These are phyloP conservation scores for Troglohyphantes excavatus DNA, from an alignment of 2,888 invertebrate species.

Conservation along the genomic window DNA sequence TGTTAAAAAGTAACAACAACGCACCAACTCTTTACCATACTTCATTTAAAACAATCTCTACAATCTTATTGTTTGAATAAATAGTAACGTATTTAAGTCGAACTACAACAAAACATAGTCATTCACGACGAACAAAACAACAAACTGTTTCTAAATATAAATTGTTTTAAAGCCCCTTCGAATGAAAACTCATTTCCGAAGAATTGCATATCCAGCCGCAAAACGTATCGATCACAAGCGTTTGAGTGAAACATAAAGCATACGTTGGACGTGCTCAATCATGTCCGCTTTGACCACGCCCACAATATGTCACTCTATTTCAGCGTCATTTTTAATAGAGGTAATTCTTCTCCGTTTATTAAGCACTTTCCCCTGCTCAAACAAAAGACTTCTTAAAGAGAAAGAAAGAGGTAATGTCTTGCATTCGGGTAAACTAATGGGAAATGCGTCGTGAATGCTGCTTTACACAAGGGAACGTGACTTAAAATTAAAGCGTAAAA, in stretches of 20 bases:
- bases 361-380: constrained; percentile 10
- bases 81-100: too few species aligned
- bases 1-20: too few species aligned
- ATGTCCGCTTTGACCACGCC: constrained; percentile 53
- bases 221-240: constrained; percentile 27
- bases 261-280: constrained; percentile 51
- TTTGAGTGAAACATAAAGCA: constrained; percentile 57
- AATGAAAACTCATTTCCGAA: constrained; percentile 12
- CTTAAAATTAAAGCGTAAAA: not conserved
- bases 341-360: constrained; percentile 35
- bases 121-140: not conserved
- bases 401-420: not conserved
- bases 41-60: not conserved
- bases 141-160: too few species aligned
- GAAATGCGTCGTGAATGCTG: constrained; percentile 3
- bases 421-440: constrained; percentile 12
- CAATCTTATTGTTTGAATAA: too few species aligned
- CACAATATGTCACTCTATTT: constrained; percentile 42
- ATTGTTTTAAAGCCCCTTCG: not conserved
- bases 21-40: not conserved
- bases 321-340: constrained; percentile 32
- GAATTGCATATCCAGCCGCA: not conserved
- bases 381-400: constrained; percentile 44
- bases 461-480: not conserved
- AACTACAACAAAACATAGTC: too few species aligned